Conservation (phyloP, 2,113 vertebrate genomes). For the Chlorodrepanis virens region DNA sequence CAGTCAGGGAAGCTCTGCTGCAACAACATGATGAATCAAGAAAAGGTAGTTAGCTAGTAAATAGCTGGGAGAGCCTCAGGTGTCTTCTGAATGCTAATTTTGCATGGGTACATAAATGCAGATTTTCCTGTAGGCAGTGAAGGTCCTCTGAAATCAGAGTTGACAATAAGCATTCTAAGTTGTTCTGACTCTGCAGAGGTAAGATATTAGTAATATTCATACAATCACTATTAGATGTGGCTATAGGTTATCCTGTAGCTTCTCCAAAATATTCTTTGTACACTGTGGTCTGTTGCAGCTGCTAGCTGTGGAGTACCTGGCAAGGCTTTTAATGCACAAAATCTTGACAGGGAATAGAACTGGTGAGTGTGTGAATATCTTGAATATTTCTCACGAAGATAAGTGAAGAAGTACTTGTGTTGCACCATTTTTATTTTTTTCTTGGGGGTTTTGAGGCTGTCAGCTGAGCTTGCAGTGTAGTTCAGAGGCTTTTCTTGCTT, state of each 20-base stretch:
- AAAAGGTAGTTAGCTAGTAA: not conserved
- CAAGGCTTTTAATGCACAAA: not conserved
- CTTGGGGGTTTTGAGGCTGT: not conserved
- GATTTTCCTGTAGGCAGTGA: not conserved
- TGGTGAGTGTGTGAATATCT: not conserved
- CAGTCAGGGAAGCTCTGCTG: not conserved
- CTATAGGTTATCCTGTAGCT: constrained; percentile 16
- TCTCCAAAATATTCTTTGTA: not conserved
- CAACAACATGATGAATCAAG: not conserved
- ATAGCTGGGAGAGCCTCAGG: not conserved
- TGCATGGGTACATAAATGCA: not conserved
- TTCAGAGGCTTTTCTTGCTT: not conserved
- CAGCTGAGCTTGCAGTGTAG: not conserved
- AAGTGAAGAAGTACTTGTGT: not conserved
- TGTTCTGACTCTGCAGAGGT: not conserved
- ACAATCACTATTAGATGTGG: not conserved
- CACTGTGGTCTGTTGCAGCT: not conserved
- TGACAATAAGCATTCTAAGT: not conserved
- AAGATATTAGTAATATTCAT: not conserved
- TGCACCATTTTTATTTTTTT: not conserved
- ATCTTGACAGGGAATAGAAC: not conserved
- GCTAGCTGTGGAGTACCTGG: not conserved
- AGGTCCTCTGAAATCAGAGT: not conserved
- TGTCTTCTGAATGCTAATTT: not conserved
- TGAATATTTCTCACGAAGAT: not conserved